Base-by-base conservation (phyloP, 2,888 invertebrate genomes). In the Macrostomum cliftonense region DNA sequence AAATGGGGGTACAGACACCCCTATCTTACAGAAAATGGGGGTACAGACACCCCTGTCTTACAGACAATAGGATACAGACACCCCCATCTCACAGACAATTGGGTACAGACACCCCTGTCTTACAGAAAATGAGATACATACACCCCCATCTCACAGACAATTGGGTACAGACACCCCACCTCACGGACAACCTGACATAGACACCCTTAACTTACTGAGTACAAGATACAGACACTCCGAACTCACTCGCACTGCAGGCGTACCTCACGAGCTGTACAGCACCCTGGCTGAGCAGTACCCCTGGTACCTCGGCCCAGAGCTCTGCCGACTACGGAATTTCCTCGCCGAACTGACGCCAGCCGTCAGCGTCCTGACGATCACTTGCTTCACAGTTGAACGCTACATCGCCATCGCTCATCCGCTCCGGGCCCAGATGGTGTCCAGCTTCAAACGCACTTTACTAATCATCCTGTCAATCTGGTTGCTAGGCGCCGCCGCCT, bases 351-450 rank as follows among this genome's bases (percentile, higher is more conserved):
- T 49, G 47, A 49, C 47, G 9, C 42, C 50, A 2, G 38, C 40
- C 19, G 50, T 50, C 12, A 49, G 47, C 21, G 50, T 87, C 1
- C 59, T 75, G 37, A 74, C 73, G 12, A 87, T 87, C 60, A 83
- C 84, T 0, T 83, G 84, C 1, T 87, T 86, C 67, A 86, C 85
- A 0, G 77, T 82, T 39, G 86, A 86, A 65, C 74, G 87, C 53
- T 88, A 84, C 64, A 78, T 84, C 38, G 84, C 84, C 48, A 84
- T 85, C 58, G 84, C 83, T 61, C 79, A 82, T 62, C 87, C 87
- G 0, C 82, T 87, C 60, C 74, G 79, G 61, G 78, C 80, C 1
- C 83, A 84, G 64, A 82, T 59, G 39, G 79, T 83, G 76, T 83
- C 84, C 1, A 83, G 83, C 59, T 71, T 86, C 39, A 80, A 81